Conservation (phyloP, 2,797 vertebrate genomes). For the Sebastes vulpes region DNA sequence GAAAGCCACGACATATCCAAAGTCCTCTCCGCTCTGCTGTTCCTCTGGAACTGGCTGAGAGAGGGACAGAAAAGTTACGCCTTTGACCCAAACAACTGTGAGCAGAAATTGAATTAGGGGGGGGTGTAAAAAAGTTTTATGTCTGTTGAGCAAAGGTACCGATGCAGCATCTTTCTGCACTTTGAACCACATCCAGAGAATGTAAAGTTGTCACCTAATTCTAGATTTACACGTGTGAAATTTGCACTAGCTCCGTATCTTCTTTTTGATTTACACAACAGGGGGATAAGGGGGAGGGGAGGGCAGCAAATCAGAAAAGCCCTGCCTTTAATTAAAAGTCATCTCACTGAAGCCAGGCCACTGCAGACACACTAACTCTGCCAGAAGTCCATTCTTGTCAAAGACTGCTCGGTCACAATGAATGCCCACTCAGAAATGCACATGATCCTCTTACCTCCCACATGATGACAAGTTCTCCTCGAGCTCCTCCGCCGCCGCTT, state of each 20-base stretch:
- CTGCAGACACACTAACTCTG: slow-evolving; percentile 49
- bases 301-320: slow-evolving; percentile 70
- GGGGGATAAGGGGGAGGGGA: slow-evolving; percentile 29
- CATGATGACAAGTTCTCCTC: slow-evolving; percentile 90
- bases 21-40: slow-evolving; percentile 90
- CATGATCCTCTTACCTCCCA: slow-evolving; percentile 90
- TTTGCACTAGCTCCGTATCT: slow-evolving; percentile 49
- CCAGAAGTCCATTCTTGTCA: slow-evolving; percentile 52
- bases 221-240: slow-evolving; percentile 49
- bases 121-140: slow-evolving; percentile 21
- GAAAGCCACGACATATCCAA: slow-evolving; percentile 90
- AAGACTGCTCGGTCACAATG: slow-evolving; percentile 41
- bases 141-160: background rate
- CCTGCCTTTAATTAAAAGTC: slow-evolving; percentile 75
- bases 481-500: slow-evolving; percentile 89
- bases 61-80: slow-evolving; percentile 27
- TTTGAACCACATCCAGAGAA: slow-evolving; percentile 29
- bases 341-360: slow-evolving; percentile 54
- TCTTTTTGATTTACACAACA: slow-evolving; percentile 72
- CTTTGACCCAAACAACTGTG: slow-evolving; percentile 39
- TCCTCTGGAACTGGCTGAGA: slow-evolving; percentile 90
- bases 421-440: slow-evolving; percentile 38
- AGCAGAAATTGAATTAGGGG: slow-evolving; percentile 32
- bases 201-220: slow-evolving; percentile 35
- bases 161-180: slow-evolving; percentile 2